Conservation (phyloP, 2,888 invertebrate genomes). For the Ferdinandea cuprea region DNA sequence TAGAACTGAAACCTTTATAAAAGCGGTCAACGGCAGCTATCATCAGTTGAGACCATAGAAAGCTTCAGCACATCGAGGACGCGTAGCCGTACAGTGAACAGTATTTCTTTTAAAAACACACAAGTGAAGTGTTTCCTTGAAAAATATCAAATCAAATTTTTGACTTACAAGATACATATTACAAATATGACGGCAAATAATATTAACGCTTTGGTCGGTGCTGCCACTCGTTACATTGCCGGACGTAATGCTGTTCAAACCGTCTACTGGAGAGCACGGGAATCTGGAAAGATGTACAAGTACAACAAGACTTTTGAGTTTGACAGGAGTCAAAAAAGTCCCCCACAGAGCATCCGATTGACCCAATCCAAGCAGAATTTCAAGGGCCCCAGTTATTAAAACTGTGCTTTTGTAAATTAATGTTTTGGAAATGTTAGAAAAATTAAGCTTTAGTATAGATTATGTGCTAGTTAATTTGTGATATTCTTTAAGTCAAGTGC, state of each 20-base stretch:
- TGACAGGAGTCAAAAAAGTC: constrained; percentile 83
- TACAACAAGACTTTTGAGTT: constrained; percentile 86
- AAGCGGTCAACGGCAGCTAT: constrained; percentile 41
- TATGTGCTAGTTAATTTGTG: constrained; percentile 39
- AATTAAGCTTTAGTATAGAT: neutral
- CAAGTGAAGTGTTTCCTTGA: constrained; percentile 6
- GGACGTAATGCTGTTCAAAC: constrained; percentile 90
- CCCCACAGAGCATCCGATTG: constrained; percentile 83
- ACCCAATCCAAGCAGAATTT: constrained; percentile 79
- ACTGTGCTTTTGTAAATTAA: no score
- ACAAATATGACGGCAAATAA: constrained; percentile 76
- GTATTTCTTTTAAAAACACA: constrained; percentile 7
- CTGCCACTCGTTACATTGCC: constrained; percentile 88
- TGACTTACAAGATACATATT: constrained; percentile 1
- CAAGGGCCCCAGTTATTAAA: constrained; percentile 42
- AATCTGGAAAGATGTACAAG: constrained; percentile 84
- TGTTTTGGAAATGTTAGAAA: no score
- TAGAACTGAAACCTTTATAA: constrained; percentile 61
- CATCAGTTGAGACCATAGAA: constrained; percentile 56
- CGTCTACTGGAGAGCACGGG: constrained; percentile 88
- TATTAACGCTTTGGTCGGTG: constrained; percentile 86
- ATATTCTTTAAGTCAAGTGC: constrained; percentile 32
- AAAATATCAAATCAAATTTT: neutral
- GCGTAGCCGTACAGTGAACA: constrained; percentile 16
- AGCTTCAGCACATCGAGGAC: constrained; percentile 59